Evolutionary conservation across 1,140 invertebrate species (phyloP).

Genomic region (Caenorhabditis briggsae): DNA sequence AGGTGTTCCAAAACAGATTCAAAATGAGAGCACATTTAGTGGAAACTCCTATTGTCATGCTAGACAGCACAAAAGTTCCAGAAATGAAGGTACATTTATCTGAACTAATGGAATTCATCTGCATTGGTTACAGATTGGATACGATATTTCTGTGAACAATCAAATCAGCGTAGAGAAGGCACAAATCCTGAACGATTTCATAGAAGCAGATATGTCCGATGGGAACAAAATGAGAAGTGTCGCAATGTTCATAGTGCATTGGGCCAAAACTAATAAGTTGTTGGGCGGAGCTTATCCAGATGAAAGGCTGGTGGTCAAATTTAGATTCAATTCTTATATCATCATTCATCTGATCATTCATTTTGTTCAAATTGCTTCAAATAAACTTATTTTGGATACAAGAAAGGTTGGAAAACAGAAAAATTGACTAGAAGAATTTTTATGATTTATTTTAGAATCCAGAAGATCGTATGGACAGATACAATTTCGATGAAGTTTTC

Average conservation of each 20-base stretch:
- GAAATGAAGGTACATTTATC: not conserved
- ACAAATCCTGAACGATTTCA: not conserved
- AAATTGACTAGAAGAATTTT: not conserved
- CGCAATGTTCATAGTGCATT: not conserved
- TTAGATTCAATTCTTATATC: not conserved
- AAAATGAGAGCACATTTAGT: not conserved
- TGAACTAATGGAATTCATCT: too few species aligned
- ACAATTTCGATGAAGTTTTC: not conserved
- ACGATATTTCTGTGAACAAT: conserved; percentile 1
- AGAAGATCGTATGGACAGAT: not conserved
- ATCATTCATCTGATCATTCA: not conserved
- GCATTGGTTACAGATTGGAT: not conserved
- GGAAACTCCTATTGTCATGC: not conserved
- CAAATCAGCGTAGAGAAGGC: not conserved
- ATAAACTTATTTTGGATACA: not conserved
- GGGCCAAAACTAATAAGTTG: not conserved
- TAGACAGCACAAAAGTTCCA: not conserved
- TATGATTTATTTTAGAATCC: not conserved
- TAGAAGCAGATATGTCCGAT: not conserved
- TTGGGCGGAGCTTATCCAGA: not conserved
- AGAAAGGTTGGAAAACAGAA: not conserved
- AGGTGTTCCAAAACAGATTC: not conserved
- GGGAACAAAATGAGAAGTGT: conserved; percentile 2
- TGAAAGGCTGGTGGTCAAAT: not conserved
- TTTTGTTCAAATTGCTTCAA: not conserved